Percentiles rank a stretch among this genome's conserved stretches.
phyloP scores from a whole-genome alignment of 2,888 invertebrate genomes.

The Cryptocheilus praepositus region DNA sequence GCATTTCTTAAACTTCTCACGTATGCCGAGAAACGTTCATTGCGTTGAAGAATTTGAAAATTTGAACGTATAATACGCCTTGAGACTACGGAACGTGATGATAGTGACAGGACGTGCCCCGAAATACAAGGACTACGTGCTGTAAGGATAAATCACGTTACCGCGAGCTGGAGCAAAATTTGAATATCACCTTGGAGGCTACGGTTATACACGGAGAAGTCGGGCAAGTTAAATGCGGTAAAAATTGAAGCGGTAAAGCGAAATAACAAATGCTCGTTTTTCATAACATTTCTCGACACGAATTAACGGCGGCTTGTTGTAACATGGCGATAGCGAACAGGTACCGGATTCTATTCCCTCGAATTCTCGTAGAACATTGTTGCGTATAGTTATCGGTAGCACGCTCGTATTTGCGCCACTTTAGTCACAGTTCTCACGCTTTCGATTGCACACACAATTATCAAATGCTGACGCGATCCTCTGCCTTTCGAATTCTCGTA shows the following conservation, averaged over 20 bases:
- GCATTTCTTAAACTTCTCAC: slow-evolving; percentile 25
- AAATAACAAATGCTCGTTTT: no score
- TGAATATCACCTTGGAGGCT: neutral
- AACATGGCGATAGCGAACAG: slow-evolving; percentile 49
- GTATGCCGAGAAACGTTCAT: slow-evolving; percentile 40
- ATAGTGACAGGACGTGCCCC: slow-evolving; percentile 25
- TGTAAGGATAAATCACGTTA: neutral
- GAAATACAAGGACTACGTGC: neutral
- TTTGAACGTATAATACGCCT: slow-evolving; percentile 47
- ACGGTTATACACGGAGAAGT: neutral
- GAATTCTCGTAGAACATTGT: neutral
- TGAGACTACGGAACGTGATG: slow-evolving; percentile 38
- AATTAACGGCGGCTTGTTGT: slow-evolving; percentile 26
- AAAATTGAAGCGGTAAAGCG: slow-evolving; percentile 6
- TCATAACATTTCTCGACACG: no score
- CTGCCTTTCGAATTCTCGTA: neutral
- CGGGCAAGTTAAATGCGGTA: slow-evolving; percentile 9
- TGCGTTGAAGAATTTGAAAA: slow-evolving; percentile 54
- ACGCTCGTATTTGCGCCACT: neutral
- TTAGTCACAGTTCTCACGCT: neutral
- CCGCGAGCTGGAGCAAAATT: neutral
- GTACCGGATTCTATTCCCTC: slow-evolving; percentile 20
- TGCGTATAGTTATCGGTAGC: neutral
- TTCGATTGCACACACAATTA: neutral
- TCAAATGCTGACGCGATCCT: neutral